Percentiles rank a stretch among this genome's conserved stretches.
phyloP scores from a whole-genome alignment of 2,113 vertebrate genomes.

The Neoarius graeffei region DNA sequence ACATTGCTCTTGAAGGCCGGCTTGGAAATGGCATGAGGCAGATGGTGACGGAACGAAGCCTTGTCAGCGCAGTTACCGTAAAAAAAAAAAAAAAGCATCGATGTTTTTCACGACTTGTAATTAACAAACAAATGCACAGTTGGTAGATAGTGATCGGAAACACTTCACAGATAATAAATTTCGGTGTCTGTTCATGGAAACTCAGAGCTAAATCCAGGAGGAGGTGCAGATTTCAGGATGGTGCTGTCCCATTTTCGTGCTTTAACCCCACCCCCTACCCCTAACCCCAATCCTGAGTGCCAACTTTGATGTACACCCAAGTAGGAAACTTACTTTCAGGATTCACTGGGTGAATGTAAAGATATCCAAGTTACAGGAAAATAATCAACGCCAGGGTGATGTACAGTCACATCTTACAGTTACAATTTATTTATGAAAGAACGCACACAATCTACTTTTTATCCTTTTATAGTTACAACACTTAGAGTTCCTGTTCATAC shows the following conservation, averaged over 20 bases:
- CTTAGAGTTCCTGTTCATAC: background rate
- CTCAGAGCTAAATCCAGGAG: background rate
- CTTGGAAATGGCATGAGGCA: constrained; percentile 36
- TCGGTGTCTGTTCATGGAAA: background rate
- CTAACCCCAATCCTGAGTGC: background rate
- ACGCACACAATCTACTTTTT: background rate
- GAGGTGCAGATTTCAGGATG: background rate
- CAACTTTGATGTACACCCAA: background rate
- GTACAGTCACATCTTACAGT: background rate
- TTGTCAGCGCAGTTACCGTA: constrained; percentile 12
- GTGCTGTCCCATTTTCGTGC: background rate
- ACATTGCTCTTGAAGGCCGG: constrained; percentile 45
- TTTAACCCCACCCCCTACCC: background rate
- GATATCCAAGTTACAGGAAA: no score
- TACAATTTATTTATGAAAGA: background rate
- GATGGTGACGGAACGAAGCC: constrained; percentile 24
- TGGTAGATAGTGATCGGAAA: constrained; percentile 6
- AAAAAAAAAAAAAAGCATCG: background rate
- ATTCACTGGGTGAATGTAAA: background rate
- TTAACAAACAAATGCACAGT: constrained; percentile 39
- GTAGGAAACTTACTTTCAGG: background rate
- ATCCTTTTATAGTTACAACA: background rate
- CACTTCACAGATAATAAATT: constrained; percentile 20
- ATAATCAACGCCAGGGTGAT: no score
- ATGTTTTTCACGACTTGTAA: constrained; percentile 22